These are phyloP conservation scores for Tichodroma muraria DNA, from an alignment of 2,113 vertebrate species.

Conservation along the genomic window DNA sequence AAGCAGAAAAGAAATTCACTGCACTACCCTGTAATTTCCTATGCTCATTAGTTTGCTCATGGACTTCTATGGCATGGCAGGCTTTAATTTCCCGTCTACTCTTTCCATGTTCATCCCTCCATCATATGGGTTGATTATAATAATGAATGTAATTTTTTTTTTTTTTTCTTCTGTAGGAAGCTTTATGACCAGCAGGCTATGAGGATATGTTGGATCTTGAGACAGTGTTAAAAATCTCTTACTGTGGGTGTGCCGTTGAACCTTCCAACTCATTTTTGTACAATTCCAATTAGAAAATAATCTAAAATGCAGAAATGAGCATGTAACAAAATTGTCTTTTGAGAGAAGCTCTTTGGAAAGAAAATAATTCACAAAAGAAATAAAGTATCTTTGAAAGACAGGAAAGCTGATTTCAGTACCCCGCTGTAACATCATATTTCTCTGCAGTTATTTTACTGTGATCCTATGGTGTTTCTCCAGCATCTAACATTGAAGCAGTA, in stretches of 20 bases:
- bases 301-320: background rate
- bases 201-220: background rate
- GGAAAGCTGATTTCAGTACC: background rate
- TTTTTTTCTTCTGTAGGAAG: slow-evolving; percentile 39
- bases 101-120: background rate
- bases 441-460: background rate
- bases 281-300: background rate
- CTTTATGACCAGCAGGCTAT: background rate
- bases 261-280: background rate
- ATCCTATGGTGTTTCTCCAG: background rate
- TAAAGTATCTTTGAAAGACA: background rate
- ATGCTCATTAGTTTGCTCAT: background rate
- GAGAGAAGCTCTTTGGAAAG: background rate
- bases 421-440: background rate
- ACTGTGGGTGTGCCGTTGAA: background rate
- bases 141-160: slow-evolving; percentile 19
- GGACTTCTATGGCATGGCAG: slow-evolving; percentile 13
- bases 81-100: slow-evolving; percentile 44
- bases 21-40: slow-evolving; percentile 23
- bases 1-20: background rate
- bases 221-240: background rate
- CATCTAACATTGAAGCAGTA: background rate
- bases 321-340: background rate
- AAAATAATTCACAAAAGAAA: background rate
- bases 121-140: slow-evolving; percentile 16